A percentile compares a stretch with the other conserved stretches of the same genome.
Evolutionary conservation across 2,888 invertebrate species (phyloP).

Genomic region (Gastrophysa polygoni): DNA sequence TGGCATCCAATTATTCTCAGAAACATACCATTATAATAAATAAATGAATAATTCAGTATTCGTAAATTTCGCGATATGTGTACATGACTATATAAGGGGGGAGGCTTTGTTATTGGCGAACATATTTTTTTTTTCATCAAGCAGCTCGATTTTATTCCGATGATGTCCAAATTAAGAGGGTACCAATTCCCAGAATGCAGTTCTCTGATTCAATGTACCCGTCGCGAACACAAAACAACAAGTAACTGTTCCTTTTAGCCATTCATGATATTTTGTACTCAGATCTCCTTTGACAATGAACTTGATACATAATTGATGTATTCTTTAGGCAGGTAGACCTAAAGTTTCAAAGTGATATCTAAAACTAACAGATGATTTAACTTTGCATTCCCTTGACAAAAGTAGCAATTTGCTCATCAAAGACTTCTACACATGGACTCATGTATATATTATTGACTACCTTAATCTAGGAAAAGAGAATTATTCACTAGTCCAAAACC

Average conservation of each 20-base stretch:
- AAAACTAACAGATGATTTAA: no score
- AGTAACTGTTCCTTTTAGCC: neutral
- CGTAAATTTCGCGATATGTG: slow-evolving; percentile 11
- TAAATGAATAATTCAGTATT: slow-evolving; percentile 26
- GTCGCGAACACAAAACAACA: neutral
- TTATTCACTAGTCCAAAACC: no score
- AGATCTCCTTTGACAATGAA: no score
- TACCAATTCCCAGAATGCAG: neutral
- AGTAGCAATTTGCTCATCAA: no score
- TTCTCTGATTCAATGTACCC: neutral
- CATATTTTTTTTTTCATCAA: neutral
- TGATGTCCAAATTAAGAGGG: neutral
- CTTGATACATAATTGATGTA: no score
- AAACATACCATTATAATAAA: slow-evolving; percentile 23
- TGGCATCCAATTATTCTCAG: slow-evolving; percentile 10
- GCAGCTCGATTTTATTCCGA: neutral
- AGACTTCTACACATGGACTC: no score
- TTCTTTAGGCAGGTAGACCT: no score
- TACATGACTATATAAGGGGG: neutral
- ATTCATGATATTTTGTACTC: neutral
- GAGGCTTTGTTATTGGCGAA: neutral
- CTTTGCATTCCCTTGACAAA: no score
- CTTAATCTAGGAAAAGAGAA: no score
- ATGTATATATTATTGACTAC: no score
- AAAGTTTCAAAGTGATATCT: no score